Evolutionary conservation across 2,113 vertebrate genomes (phyloP).

Genomic region (Hucho hucho): DNA sequence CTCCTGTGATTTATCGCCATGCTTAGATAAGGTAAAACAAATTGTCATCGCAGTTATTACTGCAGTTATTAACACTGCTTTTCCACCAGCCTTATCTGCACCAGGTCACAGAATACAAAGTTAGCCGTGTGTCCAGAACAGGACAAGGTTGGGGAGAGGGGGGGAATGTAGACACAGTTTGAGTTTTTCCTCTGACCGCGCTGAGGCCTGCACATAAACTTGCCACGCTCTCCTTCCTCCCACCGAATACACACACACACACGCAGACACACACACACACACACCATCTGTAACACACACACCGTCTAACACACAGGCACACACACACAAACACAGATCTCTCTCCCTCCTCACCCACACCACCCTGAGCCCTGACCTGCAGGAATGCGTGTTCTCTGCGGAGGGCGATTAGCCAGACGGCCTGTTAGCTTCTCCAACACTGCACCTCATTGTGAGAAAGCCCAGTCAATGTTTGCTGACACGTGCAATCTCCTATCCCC

Average conservation of each 20-base stretch:
- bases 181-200: neutral
- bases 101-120: slow-evolving; percentile 65
- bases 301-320: slow-evolving; percentile 2
- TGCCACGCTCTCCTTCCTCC: slow-evolving; percentile 20
- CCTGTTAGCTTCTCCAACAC: slow-evolving; percentile 59
- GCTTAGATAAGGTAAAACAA: slow-evolving; percentile 71
- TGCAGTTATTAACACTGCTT: slow-evolving; percentile 58
- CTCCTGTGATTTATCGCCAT: slow-evolving; percentile 59
- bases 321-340: slow-evolving; percentile 6
- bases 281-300: neutral
- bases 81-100: slow-evolving; percentile 55
- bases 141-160: neutral
- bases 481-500: slow-evolving; percentile 64
- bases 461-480: slow-evolving; percentile 74
- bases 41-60: slow-evolving; percentile 71
- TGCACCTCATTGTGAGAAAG: slow-evolving; percentile 72
- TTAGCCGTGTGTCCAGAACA: slow-evolving; percentile 25
- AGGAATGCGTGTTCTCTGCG: slow-evolving; percentile 61
- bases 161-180: slow-evolving; percentile 8
- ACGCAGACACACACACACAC: slow-evolving; percentile 17
- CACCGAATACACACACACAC: neutral
- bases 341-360: slow-evolving; percentile 9
- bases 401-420: slow-evolving; percentile 60
- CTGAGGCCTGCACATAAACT: slow-evolving; percentile 47
- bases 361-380: slow-evolving; percentile 65